Evolutionary conservation across 2,888 invertebrate species (phyloP), one percentile per base, ranked within the genome.

Genomic region (Dynastes tityus): DNA sequence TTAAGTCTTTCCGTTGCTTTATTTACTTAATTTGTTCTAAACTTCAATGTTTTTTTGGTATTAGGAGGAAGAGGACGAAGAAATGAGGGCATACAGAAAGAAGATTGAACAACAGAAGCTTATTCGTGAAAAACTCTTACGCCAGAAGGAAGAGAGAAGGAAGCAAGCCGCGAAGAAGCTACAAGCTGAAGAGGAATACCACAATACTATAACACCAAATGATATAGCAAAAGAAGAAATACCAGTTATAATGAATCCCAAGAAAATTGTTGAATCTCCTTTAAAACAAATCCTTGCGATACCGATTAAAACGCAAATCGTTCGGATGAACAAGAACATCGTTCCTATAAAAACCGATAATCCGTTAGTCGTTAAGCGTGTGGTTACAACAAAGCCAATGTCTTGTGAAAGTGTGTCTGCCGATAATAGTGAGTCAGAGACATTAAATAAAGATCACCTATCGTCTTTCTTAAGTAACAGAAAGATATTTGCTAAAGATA

Each of bases 81-180:
- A 90, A 81, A 90, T 90, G 22, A 88, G 88, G 78, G 88, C 86
- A 63, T 90, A 90, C 82, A 87, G 90, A 74, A 82, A 87, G 78
- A 87, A 89, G 86, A 90, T 90, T 29, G 90, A 90, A 83, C 89
- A 90, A 77, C 90, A 90, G 82, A 90, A 90, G 81, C 87, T 87
- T 76, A 80, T 89, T 82, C 88, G 90, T 8, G 90, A 90, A 81
- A 88, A 88, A 83, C 86, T 90, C 13, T 83, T 90, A 80, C 87
- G 87, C 58, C 88, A 89, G 82, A 90, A 90, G 82, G 90, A 90
- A 86, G 87, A 89, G 84, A 87, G 90, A 82, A 86, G 90, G 37
- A 86, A 89, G 79, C 85, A 88, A 78, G 89, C 89, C 5, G 89
- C 89, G 16, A 88, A 88, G 84, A 88, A 88, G 81, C 88, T 81